Conservation (phyloP, 1,140 invertebrate species). For the Zaprionus capensis region DNA sequence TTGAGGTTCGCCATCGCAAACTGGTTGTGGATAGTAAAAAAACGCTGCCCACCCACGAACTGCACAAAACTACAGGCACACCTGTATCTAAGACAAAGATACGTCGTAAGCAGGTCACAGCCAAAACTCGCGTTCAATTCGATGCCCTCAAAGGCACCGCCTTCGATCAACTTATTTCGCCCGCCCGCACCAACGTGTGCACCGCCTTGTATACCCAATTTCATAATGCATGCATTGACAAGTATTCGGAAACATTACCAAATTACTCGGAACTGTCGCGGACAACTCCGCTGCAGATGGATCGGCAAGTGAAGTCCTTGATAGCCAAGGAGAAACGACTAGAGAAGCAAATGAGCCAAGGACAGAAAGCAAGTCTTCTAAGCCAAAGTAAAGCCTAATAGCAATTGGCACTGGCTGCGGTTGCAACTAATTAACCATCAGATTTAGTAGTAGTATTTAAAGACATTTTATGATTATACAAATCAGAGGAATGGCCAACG, state of each 20-base stretch:
- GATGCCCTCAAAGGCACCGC: slow-evolving; percentile 60
- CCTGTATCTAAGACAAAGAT: slow-evolving; percentile 43
- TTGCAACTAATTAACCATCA: neutral
- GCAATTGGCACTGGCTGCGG: neutral
- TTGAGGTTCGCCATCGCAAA: slow-evolving; percentile 53
- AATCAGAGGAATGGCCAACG: slow-evolving; percentile 49
- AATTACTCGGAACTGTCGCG: slow-evolving; percentile 47
- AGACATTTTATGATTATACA: slow-evolving; percentile 12
- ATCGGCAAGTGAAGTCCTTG: slow-evolving; percentile 51
- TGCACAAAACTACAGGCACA: neutral
- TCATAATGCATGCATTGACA: slow-evolving; percentile 47
- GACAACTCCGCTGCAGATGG: slow-evolving; percentile 34
- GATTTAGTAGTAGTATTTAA: no score
- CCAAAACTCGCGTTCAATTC: slow-evolving; percentile 55
- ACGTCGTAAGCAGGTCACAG: slow-evolving; percentile 45
- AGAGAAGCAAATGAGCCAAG: slow-evolving; percentile 35
- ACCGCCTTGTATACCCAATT: slow-evolving; percentile 40
- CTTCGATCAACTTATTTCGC: slow-evolving; percentile 60
- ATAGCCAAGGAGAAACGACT: slow-evolving; percentile 44
- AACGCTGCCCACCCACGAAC: slow-evolving; percentile 1
- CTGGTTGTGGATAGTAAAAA: slow-evolving; percentile 63
- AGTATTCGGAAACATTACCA: slow-evolving; percentile 48
- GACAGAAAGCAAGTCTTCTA: neutral
- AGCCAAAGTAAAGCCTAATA: neutral
- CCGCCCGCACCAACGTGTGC: slow-evolving; percentile 23